Evolutionary conservation across 2,797 vertebrate species (phyloP).

Genomic region (Crocodylus rhombifer): DNA sequence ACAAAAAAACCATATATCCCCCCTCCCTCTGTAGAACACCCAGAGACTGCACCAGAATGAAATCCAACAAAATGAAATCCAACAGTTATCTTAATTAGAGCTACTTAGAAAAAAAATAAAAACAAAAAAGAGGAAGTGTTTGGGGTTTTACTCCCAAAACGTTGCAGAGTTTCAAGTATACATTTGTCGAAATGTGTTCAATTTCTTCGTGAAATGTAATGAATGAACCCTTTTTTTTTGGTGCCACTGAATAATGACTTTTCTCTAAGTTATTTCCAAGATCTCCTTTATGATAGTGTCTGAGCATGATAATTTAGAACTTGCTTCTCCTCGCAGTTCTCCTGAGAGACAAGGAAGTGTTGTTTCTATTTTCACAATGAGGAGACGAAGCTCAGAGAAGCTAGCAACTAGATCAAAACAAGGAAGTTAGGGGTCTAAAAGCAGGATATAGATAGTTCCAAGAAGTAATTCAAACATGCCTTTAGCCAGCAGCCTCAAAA

Average conservation of each 20-base stretch:
- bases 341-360: neutral
- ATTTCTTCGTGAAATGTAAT: neutral
- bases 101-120: neutral
- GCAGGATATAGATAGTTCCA: too few relatives aligned
- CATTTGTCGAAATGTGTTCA: neutral
- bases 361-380: neutral
- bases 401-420: neutral
- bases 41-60: neutral
- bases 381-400: neutral
- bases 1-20: too few relatives aligned
- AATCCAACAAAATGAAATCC: neutral
- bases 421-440: too few relatives aligned
- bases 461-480: too few relatives aligned
- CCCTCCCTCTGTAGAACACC: too few relatives aligned
- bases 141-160: neutral
- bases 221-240: neutral
- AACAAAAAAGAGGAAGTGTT: neutral
- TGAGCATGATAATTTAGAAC: neutral
- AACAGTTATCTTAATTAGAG: neutral
- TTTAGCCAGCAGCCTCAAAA: too few relatives aligned
- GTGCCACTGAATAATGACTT: neutral
- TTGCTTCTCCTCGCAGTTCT: neutral
- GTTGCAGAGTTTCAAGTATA: neutral
- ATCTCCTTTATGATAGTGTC: neutral
- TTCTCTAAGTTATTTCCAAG: neutral